Base-by-base conservation (phyloP, 2,888 invertebrate genomes). In the Stenodera caucasica region DNA sequence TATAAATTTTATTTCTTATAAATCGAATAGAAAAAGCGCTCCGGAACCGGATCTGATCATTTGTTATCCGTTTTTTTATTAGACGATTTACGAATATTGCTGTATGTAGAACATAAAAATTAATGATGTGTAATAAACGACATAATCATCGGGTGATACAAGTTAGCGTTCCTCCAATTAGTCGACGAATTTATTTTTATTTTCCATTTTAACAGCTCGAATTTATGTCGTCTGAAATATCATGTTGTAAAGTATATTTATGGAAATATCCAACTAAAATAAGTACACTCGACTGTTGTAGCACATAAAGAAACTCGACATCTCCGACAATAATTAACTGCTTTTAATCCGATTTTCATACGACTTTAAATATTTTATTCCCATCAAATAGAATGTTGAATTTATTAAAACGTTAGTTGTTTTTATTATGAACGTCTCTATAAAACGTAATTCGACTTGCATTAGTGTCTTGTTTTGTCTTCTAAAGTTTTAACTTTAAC, bases 61-160 rank as follows among this genome's bases (percentile, higher is more conserved):
- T 18, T 15, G 9, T 7, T 37, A 18, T 29, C 15, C 7, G 29
- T 54, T 45, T 50, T 55, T 58, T 58, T 52, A 53, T 55, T 49
- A 53, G 35, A 21, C 45, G 57, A 61, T 61, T 61, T 61, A 61
- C 26, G 29, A 51, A 51, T 54, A 54, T 54, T 37, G 57, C 50
- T 23, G 32, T 40, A 58, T 59, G 40, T 57, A 51, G 33, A 30
- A 33, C 57, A 54, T 57, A 37, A 54, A 51, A 45, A 63, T 60
- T 63, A 59, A 63, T 57, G 59, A 50, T 29, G 35, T 37, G 53
- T 33, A 54, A 59, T 63, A 57, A 60, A 61, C 33, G 32, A 49
- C 57, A 53, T 57, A 54, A 61, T 55, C 57, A 61, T 57, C 57
- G 50, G 45, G 57, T 51, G 51, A 57, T 57, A 50, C 26, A 57